phyloP scores from a whole-genome alignment of 2,113 vertebrate genomes.

The Cyprinodon tularosa region DNA sequence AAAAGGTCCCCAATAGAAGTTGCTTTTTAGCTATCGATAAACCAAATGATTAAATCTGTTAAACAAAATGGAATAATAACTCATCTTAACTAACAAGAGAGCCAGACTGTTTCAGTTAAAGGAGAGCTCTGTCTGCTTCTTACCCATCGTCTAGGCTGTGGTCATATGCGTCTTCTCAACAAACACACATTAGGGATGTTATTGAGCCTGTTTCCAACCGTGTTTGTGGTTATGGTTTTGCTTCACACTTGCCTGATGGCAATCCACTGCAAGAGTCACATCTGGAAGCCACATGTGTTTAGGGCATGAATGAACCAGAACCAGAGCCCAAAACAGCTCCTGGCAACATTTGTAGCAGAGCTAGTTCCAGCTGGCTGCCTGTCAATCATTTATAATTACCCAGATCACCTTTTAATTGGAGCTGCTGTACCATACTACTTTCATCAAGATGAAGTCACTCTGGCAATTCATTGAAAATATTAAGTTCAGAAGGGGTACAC shows the following conservation, averaged over 20 bases:
- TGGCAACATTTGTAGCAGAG: conserved; percentile 46
- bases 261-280: conserved; percentile 50
- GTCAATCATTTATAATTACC: conserved; percentile 66
- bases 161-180: not conserved
- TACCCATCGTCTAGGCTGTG: not conserved
- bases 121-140: conserved; percentile 4
- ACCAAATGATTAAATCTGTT: not conserved
- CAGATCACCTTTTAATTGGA: conserved; percentile 25
- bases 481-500: conserved; percentile 2
- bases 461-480: conserved; percentile 8
- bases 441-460: conserved; percentile 18
- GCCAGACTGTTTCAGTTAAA: not conserved
- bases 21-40: not conserved
- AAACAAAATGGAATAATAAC: not conserved
- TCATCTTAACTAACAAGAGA: not conserved
- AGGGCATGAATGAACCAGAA: conserved; percentile 32
- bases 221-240: conserved; percentile 20
- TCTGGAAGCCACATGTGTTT: conserved; percentile 74
- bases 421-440: conserved; percentile 11
- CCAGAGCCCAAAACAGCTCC: conserved; percentile 51
- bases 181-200: conserved; percentile 23
- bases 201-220: conserved; percentile 13
- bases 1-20: not conserved
- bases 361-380: conserved; percentile 53
- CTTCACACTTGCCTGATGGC: conserved; percentile 34